Evolutionary conservation across 2,797 vertebrate species (phyloP).

Genomic region (Arrhamphus sclerolepis): DNA sequence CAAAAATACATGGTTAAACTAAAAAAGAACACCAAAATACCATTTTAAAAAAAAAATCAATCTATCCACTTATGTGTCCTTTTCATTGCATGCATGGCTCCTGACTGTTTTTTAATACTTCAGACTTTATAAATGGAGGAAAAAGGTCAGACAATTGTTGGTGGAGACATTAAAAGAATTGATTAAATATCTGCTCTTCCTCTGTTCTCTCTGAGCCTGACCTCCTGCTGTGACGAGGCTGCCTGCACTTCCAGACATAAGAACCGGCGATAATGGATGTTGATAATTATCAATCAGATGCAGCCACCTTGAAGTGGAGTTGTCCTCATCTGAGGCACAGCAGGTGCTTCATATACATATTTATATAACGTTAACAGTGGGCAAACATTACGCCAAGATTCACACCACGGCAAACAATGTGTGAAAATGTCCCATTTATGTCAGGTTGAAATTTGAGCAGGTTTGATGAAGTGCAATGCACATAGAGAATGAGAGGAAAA

Average conservation of each 20-base stretch:
- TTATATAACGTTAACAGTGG: not conserved
- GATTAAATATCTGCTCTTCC: slow-evolving; percentile 17
- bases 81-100: too few relatives aligned
- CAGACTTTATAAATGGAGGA: slow-evolving; percentile 5
- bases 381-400: not conserved
- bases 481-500: too few relatives aligned
- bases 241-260: slow-evolving; percentile 21
- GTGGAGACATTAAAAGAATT: slow-evolving; percentile 36
- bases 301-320: slow-evolving; percentile 12
- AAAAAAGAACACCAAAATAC: too few relatives aligned
- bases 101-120: too few relatives aligned
- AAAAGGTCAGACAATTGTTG: slow-evolving; percentile 48
- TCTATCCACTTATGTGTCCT: too few relatives aligned
- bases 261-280: not conserved
- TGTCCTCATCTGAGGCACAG: slow-evolving; percentile 27
- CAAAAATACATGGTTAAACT: too few relatives aligned
- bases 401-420: not conserved
- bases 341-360: slow-evolving; percentile 7
- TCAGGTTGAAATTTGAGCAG: not conserved
- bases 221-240: not conserved
- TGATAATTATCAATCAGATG: slow-evolving; percentile 43
- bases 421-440: not conserved
- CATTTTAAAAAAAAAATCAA: too few relatives aligned
- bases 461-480: not conserved
- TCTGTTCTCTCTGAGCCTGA: not conserved